Conservation (phyloP, 2,113 vertebrate species). For the Mionectes macconnelli region DNA sequence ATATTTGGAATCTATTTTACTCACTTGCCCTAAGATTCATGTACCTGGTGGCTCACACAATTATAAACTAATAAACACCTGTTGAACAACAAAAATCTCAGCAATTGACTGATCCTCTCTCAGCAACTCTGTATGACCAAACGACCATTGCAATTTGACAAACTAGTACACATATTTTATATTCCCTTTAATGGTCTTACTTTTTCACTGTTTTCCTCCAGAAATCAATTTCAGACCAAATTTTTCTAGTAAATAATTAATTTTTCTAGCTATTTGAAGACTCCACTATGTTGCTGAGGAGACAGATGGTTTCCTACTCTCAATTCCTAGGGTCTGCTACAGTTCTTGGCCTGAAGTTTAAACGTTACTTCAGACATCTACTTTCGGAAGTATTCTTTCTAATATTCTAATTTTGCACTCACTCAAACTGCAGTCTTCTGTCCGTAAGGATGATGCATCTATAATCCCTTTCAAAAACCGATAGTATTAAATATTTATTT, state of each 20-base stretch:
- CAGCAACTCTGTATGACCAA: background rate
- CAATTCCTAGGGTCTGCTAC: background rate
- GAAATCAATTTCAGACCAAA: background rate
- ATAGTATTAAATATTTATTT: background rate
- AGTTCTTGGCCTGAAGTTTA: background rate
- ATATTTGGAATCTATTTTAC: background rate
- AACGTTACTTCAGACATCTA: background rate
- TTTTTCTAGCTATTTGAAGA: background rate
- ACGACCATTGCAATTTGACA: background rate
- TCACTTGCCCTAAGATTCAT: background rate
- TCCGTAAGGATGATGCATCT: background rate
- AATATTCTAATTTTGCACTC: background rate
- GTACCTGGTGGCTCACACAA: background rate
- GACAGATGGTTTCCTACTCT: background rate
- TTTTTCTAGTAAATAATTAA: background rate
- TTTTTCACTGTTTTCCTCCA: background rate
- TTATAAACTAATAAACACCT: background rate
- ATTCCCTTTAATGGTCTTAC: background rate
- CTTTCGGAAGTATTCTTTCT: background rate
- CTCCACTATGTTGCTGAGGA: background rate
- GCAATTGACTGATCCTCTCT: background rate
- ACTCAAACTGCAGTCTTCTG: background rate
- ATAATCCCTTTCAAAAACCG: background rate
- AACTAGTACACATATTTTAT: background rate
- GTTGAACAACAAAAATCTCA: background rate